Evolutionary conservation across 2,888 invertebrate genomes (phyloP).

Genomic region (Himalopsyche kuldschensis): DNA sequence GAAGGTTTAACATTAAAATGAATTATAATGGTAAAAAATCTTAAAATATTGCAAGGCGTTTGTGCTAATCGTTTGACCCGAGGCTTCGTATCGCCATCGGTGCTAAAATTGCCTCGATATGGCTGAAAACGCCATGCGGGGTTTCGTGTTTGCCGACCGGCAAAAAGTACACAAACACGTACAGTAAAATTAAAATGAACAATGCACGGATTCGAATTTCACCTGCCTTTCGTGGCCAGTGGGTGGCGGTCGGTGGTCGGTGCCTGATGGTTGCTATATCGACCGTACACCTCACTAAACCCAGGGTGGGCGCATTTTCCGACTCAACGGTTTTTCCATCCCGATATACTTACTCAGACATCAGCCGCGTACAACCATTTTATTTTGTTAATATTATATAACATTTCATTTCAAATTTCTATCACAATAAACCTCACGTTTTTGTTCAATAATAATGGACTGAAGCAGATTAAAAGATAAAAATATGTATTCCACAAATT

Average conservation of each 20-base stretch:
- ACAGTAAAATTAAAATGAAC: background rate
- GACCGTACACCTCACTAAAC: slow-evolving; percentile 7
- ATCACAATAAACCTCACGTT: no score
- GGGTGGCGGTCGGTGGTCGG: no score
- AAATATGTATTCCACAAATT: no score
- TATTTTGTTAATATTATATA: no score
- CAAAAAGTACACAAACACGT: background rate
- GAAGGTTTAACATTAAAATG: background rate
- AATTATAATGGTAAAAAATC: background rate
- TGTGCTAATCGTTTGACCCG: background rate
- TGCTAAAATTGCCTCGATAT: background rate
- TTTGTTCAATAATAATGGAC: no score
- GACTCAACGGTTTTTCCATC: slow-evolving; percentile 24
- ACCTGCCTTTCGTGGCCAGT: background rate
- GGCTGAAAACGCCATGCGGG: background rate
- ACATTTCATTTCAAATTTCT: no score
- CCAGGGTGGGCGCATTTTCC: slow-evolving; percentile 10
- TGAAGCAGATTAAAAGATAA: no score
- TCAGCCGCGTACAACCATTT: background rate
- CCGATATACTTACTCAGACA: background rate
- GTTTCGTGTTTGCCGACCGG: background rate
- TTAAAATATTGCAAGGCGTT: background rate
- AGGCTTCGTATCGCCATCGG: background rate
- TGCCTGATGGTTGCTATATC: background rate
- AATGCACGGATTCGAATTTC: slow-evolving; percentile 2